Base-by-base conservation (phyloP, 1,140 invertebrate species). In the Carposina sasakii region DNA sequence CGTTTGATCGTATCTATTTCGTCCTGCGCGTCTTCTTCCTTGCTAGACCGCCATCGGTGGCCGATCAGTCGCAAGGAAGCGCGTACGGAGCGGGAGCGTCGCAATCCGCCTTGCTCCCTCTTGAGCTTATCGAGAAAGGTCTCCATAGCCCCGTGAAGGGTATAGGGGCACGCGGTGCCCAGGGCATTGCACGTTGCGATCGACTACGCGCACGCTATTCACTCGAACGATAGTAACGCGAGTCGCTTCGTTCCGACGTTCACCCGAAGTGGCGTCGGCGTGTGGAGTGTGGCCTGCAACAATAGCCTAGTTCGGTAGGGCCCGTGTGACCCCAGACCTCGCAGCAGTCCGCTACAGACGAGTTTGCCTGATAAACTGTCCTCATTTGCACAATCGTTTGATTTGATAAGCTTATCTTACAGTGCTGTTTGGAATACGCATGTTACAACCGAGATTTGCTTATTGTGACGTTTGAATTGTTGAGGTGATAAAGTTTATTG, bases 81-180 rank as follows among this genome's bases (percentile, higher is more conserved):
- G 47, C 92, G 87, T 57, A 93, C 90, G 24, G 91, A 92, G 57
- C 90, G 88, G 51, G 91, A 90, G 54, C 91, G 87, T 26, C 89
- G 89, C 52, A 91, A 72, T 71, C 83, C 69, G 58, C 69, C 66
- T 63, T 76, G 74, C 60, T 71, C 73, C 63, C 73, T 71, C 66
- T 76, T 76, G 65, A 81, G 76, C 55, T 73, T 86, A 41, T 77
- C 73, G 69, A 82, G 65, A 70, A 84, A 67, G 65, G 72, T 74
- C 63, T 83, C 82, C 82, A 85, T 85, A 71, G 77, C 79, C 76
- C 76, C 68, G 63, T 55, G 58, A 71, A 66, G 74, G 72, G 68
- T 52, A 57, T 54, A 57, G 72, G 64, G 63, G 66, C 66, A 54
- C 63, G 56, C 67, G 65, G 66, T 64, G 69, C 70, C 63, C 62